phyloP scores from a whole-genome alignment of 2,113 vertebrate genomes.

The Halichoerus grypus region DNA sequence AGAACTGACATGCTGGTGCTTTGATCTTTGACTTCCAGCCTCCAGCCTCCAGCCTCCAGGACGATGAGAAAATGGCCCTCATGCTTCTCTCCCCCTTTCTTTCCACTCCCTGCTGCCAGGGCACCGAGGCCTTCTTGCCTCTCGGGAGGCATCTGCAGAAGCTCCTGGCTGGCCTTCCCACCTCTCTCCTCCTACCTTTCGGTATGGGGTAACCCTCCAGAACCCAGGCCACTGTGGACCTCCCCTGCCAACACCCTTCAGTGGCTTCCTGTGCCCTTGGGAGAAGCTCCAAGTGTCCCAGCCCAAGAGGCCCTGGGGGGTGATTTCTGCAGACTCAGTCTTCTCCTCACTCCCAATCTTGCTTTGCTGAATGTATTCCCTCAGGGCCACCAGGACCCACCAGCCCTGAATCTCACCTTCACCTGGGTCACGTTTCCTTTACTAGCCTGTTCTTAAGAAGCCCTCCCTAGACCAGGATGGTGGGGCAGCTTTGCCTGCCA shows the following conservation, averaged over 20 bases:
- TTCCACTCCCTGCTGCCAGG: neutral
- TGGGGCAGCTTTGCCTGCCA: neutral
- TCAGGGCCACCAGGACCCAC: neutral
- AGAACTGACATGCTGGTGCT: neutral
- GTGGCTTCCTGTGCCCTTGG: neutral
- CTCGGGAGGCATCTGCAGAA: neutral
- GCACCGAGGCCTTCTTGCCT: neutral
- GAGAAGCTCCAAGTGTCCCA: neutral
- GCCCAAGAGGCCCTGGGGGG: neutral
- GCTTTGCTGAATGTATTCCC: neutral
- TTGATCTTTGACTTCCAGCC: neutral
- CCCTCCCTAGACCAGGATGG: neutral
- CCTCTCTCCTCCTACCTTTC: neutral
- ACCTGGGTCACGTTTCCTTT: neutral
- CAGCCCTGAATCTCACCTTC: neutral
- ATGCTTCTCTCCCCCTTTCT: neutral
- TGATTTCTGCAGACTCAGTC: neutral
- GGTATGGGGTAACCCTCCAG: neutral
- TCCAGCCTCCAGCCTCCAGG: neutral
- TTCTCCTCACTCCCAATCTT: neutral
- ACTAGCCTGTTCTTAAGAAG: neutral
- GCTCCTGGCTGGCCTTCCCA: neutral
- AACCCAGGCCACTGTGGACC: neutral
- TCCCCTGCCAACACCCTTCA: neutral
- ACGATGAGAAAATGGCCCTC: neutral